phyloP scores from a whole-genome alignment of 2,113 vertebrate species.

The Grus americana region DNA sequence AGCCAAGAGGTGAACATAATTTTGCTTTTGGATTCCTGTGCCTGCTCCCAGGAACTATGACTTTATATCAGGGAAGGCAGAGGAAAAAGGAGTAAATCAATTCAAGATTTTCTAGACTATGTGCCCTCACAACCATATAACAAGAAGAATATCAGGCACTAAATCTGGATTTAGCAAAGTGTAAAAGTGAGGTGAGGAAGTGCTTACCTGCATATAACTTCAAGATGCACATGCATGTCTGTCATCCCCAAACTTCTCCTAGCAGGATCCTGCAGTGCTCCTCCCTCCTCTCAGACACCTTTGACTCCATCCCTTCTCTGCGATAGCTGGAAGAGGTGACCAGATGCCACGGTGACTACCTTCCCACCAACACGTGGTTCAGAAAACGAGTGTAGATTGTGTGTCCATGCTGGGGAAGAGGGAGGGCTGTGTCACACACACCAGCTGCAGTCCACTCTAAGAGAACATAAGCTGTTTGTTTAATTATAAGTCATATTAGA shows the following conservation, averaged over 20 bases:
- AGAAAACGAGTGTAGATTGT: fast-evolving
- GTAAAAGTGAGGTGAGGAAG: background rate
- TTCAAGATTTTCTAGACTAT: background rate
- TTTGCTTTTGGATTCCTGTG: background rate
- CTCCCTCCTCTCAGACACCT: background rate
- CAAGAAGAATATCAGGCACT: background rate
- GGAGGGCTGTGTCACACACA: background rate
- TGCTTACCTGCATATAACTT: background rate
- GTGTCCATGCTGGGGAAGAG: background rate
- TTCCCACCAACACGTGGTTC: fast-evolving
- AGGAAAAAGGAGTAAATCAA: background rate
- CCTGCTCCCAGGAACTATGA: background rate
- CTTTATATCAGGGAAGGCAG: background rate
- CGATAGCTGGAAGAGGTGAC: background rate
- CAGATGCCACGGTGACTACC: background rate
- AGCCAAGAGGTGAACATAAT: background rate
- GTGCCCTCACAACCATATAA: background rate
- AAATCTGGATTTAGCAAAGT: background rate
- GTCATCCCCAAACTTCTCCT: background rate
- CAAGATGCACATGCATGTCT: background rate
- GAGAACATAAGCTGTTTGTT: background rate
- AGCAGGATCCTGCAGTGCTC: background rate
- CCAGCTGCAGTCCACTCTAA: background rate
- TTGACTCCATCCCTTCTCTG: background rate
- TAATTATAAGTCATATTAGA: background rate